These are phyloP conservation scores for Colistium nudipinnis DNA, from an alignment of 2,113 vertebrate species.

Conservation along the genomic window DNA sequence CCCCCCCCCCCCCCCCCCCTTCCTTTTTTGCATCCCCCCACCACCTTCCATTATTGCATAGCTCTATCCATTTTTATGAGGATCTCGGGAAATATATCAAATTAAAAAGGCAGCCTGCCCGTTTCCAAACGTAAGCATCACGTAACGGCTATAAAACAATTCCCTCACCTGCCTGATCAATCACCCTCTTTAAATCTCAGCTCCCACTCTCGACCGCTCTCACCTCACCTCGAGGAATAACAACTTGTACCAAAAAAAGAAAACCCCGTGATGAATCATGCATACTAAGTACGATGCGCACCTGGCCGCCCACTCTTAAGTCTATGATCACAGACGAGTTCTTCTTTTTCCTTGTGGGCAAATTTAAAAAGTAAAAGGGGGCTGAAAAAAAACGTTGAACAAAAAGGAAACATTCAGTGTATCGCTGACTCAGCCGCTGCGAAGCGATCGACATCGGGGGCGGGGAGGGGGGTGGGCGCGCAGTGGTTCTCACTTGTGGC, in stretches of 20 bases:
- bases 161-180: constrained; percentile 6
- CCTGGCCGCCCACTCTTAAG: constrained; percentile 6
- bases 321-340: constrained; percentile 43
- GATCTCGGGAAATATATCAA: not conserved
- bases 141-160: not conserved
- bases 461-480: no score
- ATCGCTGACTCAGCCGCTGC: constrained; percentile 35
- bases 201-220: not conserved
- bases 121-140: constrained; percentile 1
- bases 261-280: constrained; percentile 16
- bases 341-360: constrained; percentile 3
- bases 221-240: not conserved
- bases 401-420: constrained; percentile 19
- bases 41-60: not conserved
- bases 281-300: constrained; percentile 23
- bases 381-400: constrained; percentile 7
- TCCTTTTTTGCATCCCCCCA: not conserved
- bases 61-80: not conserved
- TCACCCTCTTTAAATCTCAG: constrained; percentile 5
- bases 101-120: not conserved
- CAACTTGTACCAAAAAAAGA: constrained; percentile 17
- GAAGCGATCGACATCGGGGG: constrained; percentile 27
- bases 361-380: not conserved
- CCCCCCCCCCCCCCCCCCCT: not conserved
- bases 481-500: constrained; percentile 48